Percentiles rank a stretch among this genome's conserved stretches.
phyloP scores from a whole-genome alignment of 2,113 vertebrate genomes.

The Tetraodon nigroviridis region DNA sequence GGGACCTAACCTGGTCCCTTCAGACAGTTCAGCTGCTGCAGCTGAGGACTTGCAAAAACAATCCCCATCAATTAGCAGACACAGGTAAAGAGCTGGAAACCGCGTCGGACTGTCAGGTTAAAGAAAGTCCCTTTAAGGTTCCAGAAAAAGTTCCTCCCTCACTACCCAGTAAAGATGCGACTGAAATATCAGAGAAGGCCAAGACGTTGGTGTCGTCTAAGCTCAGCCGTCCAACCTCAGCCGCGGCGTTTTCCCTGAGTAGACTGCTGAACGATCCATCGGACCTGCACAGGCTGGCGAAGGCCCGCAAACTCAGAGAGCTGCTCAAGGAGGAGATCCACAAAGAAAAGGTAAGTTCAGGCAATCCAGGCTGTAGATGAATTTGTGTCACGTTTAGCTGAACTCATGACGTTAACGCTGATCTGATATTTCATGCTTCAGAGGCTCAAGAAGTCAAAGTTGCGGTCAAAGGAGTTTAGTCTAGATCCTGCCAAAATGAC shows the following conservation, averaged over 20 bases:
- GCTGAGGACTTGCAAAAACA: constrained; percentile 28
- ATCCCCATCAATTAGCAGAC: not conserved
- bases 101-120: constrained; percentile 9
- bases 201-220: constrained; percentile 53
- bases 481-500: constrained; percentile 94
- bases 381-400: not conserved
- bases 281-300: constrained; percentile 83
- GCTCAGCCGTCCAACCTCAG: constrained; percentile 16
- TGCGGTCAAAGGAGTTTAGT: constrained; percentile 66
- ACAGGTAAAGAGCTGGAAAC: constrained; percentile 15
- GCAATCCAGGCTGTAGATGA: not conserved
- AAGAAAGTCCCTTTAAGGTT: constrained; percentile 34
- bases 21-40: constrained; percentile 3
- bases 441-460: constrained; percentile 67
- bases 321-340: constrained; percentile 84
- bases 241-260: constrained; percentile 35
- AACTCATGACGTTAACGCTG: not conserved
- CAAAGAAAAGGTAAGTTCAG: constrained; percentile 81
- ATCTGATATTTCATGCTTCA: constrained; percentile 61
- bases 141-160: constrained; percentile 36
- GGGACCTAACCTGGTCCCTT: constrained; percentile 6
- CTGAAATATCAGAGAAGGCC: constrained; percentile 60
- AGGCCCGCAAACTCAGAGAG: constrained; percentile 86
- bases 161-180: constrained; percentile 51
- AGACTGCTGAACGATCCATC: constrained; percentile 78